Conservation (phyloP, 2,797 vertebrate species). For the Channallabes apus region DNA sequence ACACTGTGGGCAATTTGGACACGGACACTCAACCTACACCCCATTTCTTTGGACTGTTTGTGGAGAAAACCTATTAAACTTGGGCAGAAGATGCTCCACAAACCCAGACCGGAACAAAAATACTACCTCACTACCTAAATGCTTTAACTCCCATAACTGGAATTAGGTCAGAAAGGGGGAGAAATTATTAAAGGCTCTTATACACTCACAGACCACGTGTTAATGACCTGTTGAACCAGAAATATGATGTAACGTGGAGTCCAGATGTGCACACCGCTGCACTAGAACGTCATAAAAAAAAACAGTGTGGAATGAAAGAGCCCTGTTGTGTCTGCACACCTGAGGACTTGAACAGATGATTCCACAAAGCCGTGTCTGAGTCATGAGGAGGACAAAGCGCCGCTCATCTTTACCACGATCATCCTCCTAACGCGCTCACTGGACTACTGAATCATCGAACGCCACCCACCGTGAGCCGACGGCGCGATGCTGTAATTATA, state of each 20-base stretch:
- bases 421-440: not conserved
- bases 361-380: conserved; percentile 22
- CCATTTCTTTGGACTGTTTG: no score
- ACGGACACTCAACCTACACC: no score
- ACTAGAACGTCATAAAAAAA: not conserved
- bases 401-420: conserved; percentile 17
- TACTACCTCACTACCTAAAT: not conserved
- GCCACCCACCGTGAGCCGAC: conserved; percentile 3
- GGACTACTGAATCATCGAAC: conserved; percentile 24
- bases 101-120: no score
- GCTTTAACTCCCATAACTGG: not conserved
- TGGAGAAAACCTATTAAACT: no score
- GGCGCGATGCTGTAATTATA: conserved; percentile 21
- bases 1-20: no score
- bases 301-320: not conserved
- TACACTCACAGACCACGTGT: not conserved
- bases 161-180: not conserved
- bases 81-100: no score
- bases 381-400: conserved; percentile 27
- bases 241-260: not conserved
- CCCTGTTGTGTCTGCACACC: not conserved
- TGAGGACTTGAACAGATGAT: not conserved
- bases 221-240: not conserved
- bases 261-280: no score
- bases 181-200: not conserved